Evolutionary conservation across 1,140 invertebrate genomes (phyloP), one percentile per base, ranked within the genome.

Genomic region (Brachionus koreanus): DNA sequence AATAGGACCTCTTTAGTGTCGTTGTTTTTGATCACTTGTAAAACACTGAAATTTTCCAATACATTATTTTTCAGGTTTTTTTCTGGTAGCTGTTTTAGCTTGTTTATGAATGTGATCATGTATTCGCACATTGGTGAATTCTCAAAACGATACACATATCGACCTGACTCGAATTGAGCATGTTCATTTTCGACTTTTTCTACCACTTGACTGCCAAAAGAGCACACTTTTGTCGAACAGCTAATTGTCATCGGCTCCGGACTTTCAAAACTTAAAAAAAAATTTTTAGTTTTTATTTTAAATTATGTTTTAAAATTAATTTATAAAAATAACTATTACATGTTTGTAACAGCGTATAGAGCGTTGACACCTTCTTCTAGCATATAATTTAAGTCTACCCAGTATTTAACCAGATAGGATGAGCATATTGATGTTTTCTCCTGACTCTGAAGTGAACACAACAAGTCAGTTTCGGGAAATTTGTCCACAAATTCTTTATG

Each of bases 11-110:
- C 97, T 91, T 97, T 94, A 85, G 96, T 98, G 87, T 98, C 96
- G 89, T 95, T 91, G 88, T 98, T 97, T 86, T 95, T 96, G 49
- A 39, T 76, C 29, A 69, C 46, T 74, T 75, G 69, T 29, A 69
- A 52, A 37, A 76, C 46, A 75, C 72, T 83, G 39, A 83, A 83
- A 43, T 83, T 76, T 29, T 82, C 98, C 84, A 99, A 91, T 75
- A 99, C 97, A 90, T 95, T 97, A 90, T 99, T 99, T 96, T 98
- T 99, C 95, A 98, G 97, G 88, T 98, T 98, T 90, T 97, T 97
- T 91, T 98, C 96, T 84, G 96, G 96, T 86, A 98, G 90, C 89
- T 96, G 94, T 89, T 98, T 98, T 83, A 99, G 91, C 90, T 98
- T 98, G 89, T 97, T 95, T 86, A 99, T 98, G 88, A 99, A 98